Evolutionary conservation across 2,888 invertebrate genomes (phyloP).

Genomic region (Uloborus plumipes): DNA sequence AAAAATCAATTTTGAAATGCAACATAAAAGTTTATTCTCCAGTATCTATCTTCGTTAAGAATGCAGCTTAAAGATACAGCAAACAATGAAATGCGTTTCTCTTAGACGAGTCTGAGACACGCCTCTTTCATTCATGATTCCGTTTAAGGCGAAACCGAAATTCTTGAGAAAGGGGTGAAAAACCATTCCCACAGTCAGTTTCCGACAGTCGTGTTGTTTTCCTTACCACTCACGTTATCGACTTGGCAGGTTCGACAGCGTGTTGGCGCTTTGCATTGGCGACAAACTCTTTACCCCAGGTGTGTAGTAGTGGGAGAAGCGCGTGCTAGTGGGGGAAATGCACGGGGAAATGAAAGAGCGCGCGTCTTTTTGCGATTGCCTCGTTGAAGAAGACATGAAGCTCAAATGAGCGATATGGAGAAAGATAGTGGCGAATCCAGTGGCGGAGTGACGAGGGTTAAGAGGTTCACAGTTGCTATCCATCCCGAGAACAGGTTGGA

Average conservation of each 20-base stretch:
- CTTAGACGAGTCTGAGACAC: too few relatives aligned
- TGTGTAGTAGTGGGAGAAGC: slow-evolving; percentile 28
- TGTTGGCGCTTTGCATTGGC: slow-evolving; percentile 56
- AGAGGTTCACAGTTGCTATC: slow-evolving; percentile 59
- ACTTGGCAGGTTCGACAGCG: slow-evolving; percentile 37
- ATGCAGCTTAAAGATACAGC: too few relatives aligned
- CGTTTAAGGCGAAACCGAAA: too few relatives aligned
- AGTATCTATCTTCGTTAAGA: too few relatives aligned
- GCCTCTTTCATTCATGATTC: too few relatives aligned
- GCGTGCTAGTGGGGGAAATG: slow-evolving; percentile 4
- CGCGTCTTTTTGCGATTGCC: slow-evolving; percentile 8
- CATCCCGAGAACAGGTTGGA: slow-evolving; percentile 49
- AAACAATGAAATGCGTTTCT: too few relatives aligned
- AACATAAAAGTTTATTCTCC: too few relatives aligned
- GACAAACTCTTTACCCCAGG: slow-evolving; percentile 33
- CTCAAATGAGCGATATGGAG: slow-evolving; percentile 40
- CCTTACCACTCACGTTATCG: slow-evolving; percentile 6
- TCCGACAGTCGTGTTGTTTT: slow-evolving; percentile 1
- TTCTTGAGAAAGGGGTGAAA: too few relatives aligned
- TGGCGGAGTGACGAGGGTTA: slow-evolving; percentile 48
- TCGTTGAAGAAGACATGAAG: slow-evolving; percentile 4
- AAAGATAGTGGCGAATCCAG: slow-evolving; percentile 46
- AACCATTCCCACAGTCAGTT: too few relatives aligned
- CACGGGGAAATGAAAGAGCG: too few relatives aligned
- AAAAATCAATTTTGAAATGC: too few relatives aligned